phyloP scores from a whole-genome alignment of 2,888 invertebrate species.

The Heterodera filipjevi region DNA sequence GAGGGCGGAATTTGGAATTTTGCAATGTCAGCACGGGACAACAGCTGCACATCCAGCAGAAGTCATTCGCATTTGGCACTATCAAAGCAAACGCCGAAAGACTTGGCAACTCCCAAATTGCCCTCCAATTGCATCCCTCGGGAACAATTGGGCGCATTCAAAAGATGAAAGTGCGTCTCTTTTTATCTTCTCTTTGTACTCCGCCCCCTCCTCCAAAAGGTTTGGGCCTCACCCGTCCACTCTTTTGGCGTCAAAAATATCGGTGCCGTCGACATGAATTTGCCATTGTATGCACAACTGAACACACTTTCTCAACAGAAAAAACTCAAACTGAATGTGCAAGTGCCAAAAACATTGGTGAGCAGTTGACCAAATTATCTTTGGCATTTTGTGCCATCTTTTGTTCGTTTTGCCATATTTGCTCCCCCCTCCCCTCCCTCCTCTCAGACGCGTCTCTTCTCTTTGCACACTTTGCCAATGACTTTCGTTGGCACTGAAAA shows the following conservation, averaged over 20 bases:
- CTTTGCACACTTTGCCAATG: slow-evolving; percentile 46
- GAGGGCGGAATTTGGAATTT: not conserved
- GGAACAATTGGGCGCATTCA: slow-evolving; percentile 30
- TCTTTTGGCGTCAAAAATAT: slow-evolving; percentile 39
- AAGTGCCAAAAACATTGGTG: slow-evolving; percentile 31
- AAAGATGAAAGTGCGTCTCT: slow-evolving; percentile 18
- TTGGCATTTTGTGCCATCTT: not conserved
- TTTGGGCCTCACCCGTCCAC: slow-evolving; percentile 42
- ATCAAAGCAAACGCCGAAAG: slow-evolving; percentile 33
- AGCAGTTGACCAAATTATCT: not conserved
- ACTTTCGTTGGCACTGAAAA: slow-evolving; percentile 38
- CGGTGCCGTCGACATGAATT: slow-evolving; percentile 37
- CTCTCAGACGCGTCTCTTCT: slow-evolving; percentile 41
- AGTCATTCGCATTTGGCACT: slow-evolving; percentile 24
- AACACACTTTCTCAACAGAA: slow-evolving; percentile 12
- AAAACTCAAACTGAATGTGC: slow-evolving; percentile 16
- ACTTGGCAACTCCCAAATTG: not conserved
- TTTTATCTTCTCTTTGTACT: no score
- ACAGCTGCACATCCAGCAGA: slow-evolving; percentile 44
- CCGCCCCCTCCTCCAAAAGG: slow-evolving; percentile 6
- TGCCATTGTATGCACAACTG: slow-evolving; percentile 33
- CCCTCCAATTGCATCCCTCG: slow-evolving; percentile 11
- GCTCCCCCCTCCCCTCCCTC: no score
- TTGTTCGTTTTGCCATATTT: no score
- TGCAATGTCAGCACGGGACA: slow-evolving; percentile 45